These are phyloP conservation scores for Dicentrarchus labrax DNA, from an alignment of 2,113 vertebrate genomes.

Conservation along the genomic window DNA sequence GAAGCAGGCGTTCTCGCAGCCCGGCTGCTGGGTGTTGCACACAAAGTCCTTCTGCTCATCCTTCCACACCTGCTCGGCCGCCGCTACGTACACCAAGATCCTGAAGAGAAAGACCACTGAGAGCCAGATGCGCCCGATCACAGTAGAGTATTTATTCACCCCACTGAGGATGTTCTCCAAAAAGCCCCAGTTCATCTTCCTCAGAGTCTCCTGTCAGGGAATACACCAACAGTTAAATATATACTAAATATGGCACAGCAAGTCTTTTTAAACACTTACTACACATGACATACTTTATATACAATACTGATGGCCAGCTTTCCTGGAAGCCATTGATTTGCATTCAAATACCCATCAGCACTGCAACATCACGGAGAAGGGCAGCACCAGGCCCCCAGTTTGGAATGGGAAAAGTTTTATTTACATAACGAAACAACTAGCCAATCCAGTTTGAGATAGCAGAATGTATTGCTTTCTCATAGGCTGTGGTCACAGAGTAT, in stretches of 20 bases:
- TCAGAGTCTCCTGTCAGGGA: slow-evolving; percentile 24
- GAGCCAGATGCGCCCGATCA: slow-evolving; percentile 89
- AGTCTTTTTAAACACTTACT: not conserved
- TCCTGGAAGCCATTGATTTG: not conserved
- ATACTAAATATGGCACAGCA: not conserved
- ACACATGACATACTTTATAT: not conserved
- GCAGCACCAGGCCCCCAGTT: too few species aligned
- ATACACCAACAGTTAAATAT: not conserved
- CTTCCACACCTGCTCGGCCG: slow-evolving; percentile 91
- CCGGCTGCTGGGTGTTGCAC: slow-evolving; percentile 90
- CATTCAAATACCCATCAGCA: too few species aligned
- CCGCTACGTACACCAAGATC: slow-evolving; percentile 89
- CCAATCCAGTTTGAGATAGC: too few species aligned
- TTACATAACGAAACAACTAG: too few species aligned
- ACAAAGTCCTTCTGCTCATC: slow-evolving; percentile 89
- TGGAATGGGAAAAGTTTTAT: too few species aligned
- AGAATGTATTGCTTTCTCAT: too few species aligned
- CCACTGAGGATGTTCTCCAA: slow-evolving; percentile 89
- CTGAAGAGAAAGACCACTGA: slow-evolving; percentile 89
- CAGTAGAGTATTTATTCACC: slow-evolving; percentile 91
- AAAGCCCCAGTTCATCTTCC: slow-evolving; percentile 90
- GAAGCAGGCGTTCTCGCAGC: slow-evolving; percentile 92
- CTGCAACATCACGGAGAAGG: too few species aligned
- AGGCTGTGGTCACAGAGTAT: too few species aligned
- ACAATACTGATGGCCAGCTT: too few species aligned